Percentiles rank a stretch among this genome's conserved stretches.
These are phyloP conservation scores for Imbricaverruca yamaguchii DNA, from an alignment of 2,888 invertebrate species.

Conservation along the genomic window DNA sequence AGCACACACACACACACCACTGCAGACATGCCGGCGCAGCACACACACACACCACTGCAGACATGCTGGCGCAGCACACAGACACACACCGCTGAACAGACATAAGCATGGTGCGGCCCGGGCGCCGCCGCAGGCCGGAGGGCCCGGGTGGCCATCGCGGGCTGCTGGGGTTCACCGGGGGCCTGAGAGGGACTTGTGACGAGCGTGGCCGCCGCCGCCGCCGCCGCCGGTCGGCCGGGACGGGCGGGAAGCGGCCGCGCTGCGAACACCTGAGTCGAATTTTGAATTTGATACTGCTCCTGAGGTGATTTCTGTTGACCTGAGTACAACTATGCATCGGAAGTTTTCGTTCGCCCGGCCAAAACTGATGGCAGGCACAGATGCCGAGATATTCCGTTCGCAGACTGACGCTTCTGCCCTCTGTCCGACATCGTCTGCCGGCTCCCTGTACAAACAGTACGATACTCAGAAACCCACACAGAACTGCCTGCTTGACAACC, in stretches of 20 bases:
- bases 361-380: background rate
- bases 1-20: too few species aligned
- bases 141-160: too few species aligned
- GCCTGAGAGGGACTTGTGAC: constrained; percentile 18
- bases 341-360: background rate
- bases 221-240: background rate
- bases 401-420: too few species aligned
- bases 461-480: background rate
- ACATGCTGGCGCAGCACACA: background rate
- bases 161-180: background rate
- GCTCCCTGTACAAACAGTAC: background rate
- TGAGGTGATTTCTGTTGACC: constrained; percentile 17
- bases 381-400: background rate
- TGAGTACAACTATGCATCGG: constrained; percentile 16
- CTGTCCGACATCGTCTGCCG: background rate
- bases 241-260: background rate
- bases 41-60: background rate
- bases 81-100: background rate
- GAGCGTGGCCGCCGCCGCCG: background rate
- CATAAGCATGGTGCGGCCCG: background rate
- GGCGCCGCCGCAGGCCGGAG: background rate
- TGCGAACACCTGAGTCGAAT: constrained; percentile 17
- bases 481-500: background rate
- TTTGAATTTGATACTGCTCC: constrained; percentile 16
- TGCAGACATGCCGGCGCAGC: too few species aligned